A percentile compares a stretch with the other conserved stretches of the same genome.
Conservation (phyloP, 92 coral and sea anemone genomes). For the Parazoanthus darwini region DNA sequence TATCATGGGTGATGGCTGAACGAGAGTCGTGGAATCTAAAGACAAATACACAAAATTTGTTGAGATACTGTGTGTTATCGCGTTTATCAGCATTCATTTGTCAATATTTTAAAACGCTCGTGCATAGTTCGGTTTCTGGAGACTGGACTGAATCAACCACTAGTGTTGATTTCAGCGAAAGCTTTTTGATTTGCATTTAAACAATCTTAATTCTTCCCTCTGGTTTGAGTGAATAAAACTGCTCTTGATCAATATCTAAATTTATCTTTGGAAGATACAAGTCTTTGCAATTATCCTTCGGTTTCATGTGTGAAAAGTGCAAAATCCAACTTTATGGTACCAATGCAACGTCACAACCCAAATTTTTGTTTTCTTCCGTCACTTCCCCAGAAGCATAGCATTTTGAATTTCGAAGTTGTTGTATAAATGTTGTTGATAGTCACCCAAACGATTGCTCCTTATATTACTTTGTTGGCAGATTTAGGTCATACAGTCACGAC, state of each 20-base stretch:
- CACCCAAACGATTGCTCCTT: background rate
- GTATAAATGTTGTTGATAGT: background rate
- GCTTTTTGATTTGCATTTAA: background rate
- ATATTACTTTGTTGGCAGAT: background rate
- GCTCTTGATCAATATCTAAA: background rate
- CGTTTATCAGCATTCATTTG: background rate
- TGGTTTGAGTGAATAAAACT: background rate
- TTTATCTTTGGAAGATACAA: background rate
- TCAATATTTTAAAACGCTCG: conserved; percentile 20
- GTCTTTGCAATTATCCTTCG: background rate
- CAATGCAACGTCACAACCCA: background rate
- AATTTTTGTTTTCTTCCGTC: background rate
- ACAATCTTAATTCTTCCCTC: background rate
- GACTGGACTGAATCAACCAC: background rate
- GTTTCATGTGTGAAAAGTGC: background rate
- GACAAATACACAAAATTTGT: conserved; percentile 2
- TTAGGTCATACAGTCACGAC: background rate
- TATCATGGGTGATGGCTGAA: background rate
- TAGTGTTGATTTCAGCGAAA: conserved; percentile 16
- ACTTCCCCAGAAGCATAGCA: background rate
- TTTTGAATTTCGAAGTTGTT: background rate
- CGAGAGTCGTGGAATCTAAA: conserved; percentile 7
- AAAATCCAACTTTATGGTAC: background rate
- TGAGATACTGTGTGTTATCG: conserved; percentile 3
- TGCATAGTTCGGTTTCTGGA: conserved; percentile 29